Conservation (phyloP, 1,140 invertebrate species). For the Drosophila fuyamai region DNA sequence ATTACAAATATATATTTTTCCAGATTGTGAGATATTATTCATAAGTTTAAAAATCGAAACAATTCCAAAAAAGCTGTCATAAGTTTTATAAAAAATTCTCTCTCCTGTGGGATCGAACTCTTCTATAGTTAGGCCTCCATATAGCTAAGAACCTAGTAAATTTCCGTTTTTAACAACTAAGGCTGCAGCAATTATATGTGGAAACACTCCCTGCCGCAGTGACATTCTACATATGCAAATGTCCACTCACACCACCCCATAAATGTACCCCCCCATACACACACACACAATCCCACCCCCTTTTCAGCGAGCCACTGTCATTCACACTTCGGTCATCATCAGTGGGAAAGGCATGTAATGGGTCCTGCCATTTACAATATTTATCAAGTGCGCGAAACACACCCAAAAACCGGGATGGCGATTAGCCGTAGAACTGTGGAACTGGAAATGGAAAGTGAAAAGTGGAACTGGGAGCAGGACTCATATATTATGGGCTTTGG, state of each 20-base stretch:
- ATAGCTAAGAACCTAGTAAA: background rate
- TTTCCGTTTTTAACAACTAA: background rate
- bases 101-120: background rate
- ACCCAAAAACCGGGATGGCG: slow-evolving; percentile 29
- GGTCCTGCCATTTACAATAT: slow-evolving; percentile 48
- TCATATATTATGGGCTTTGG: slow-evolving; percentile 55
- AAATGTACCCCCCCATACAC: background rate
- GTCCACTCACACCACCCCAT: background rate
- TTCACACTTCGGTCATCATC: slow-evolving; percentile 48
- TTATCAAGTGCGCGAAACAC: slow-evolving; percentile 50
- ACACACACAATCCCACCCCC: background rate
- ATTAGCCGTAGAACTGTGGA: slow-evolving; percentile 21
- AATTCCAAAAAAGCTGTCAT: too few relatives aligned
- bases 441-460: slow-evolving; percentile 6
- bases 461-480: slow-evolving; percentile 20
- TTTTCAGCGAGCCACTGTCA: slow-evolving; percentile 29
- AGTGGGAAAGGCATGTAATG: slow-evolving; percentile 23
- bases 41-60: too few relatives aligned
- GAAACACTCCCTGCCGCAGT: slow-evolving; percentile 26
- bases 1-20: too few relatives aligned
- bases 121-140: background rate
- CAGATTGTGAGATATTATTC: too few relatives aligned
- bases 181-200: slow-evolving; percentile 2
- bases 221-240: slow-evolving; percentile 29
- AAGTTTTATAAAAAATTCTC: background rate